Evolutionary conservation across 92 coral and sea anemone genomes (phyloP).

Genomic region (Scolanthus callimorphus): DNA sequence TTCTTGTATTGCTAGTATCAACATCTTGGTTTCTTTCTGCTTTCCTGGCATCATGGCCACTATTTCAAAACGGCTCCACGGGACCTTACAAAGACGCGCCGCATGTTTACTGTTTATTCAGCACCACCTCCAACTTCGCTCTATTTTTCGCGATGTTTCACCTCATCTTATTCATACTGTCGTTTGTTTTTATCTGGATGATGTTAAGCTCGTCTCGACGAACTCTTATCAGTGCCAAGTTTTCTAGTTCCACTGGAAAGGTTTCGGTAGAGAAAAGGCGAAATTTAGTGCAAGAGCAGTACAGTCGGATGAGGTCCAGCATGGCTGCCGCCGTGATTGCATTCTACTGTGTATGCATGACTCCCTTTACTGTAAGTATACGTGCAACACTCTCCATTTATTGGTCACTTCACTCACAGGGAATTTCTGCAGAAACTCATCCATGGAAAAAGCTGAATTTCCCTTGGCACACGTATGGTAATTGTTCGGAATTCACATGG

Average conservation of each 20-base stretch:
- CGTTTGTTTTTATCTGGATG: slow-evolving; percentile 21
- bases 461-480: too few relatives aligned
- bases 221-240: slow-evolving; percentile 39
- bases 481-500: too few relatives aligned
- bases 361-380: slow-evolving; percentile 68
- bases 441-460: too few relatives aligned
- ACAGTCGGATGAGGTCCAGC: slow-evolving; percentile 24
- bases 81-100: slow-evolving; percentile 26
- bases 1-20: slow-evolving; percentile 14
- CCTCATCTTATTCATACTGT: slow-evolving; percentile 20
- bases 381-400: neutral
- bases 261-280: slow-evolving; percentile 18
- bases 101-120: slow-evolving; percentile 46
- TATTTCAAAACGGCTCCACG: slow-evolving; percentile 18
- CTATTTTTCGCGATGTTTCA: slow-evolving; percentile 31
- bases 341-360: slow-evolving; percentile 34
- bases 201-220: slow-evolving; percentile 32
- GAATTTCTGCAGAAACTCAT: too few relatives aligned
- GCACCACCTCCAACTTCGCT: slow-evolving; percentile 30
- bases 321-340: slow-evolving; percentile 44
- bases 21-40: slow-evolving; percentile 54
- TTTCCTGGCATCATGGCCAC: slow-evolving; percentile 61
- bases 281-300: slow-evolving; percentile 26
- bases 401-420: too few relatives aligned
- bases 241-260: slow-evolving; percentile 27